Base-by-base conservation (phyloP, 2,797 vertebrate species). In the Nyctibius grandis region DNA sequence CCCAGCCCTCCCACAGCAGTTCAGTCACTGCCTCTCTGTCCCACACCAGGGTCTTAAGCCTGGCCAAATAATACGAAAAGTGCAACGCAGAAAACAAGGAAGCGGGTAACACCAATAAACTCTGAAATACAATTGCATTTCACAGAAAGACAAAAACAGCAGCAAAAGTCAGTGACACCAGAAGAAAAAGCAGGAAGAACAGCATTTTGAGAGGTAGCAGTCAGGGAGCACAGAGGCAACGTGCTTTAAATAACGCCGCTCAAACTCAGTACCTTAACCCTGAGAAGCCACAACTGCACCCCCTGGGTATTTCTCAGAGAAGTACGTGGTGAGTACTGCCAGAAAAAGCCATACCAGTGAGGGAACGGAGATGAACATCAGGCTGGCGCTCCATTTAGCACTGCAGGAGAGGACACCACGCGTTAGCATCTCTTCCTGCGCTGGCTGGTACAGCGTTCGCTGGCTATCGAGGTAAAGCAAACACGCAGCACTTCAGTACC, bases 401-500 rank as follows among this genome's bases (percentile, higher is more conserved):
- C 21, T 34, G 20, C 50, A 29, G 21, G 29, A 18, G 3, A 72
- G 34, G 45, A 64, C 44, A 34, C 4, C 9, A 3, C 0, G 3
- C 10, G 9, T 3, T 3, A 44, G 72, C 34, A 9, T 13, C 38
- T 25, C 80, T 45, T 2, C 44, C n/a, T 28, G 19, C 3, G 1
- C 54, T 18, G 78, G 36, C 44, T 48, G 38, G 28, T 29, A 28
- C 4, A 50, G 48, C 51, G 7, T 3, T 26, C 0, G 0, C 33
- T 64, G 1, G 0, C 23, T 2, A 50, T 3, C 28, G 9, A 34
- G 25, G n/a, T 11, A 70, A 28, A 61, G 59, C 74, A 65, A 69
- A 38, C 38, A 26, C 1, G 3, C 9, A 1, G 34, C 4, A 25
- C 5, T n/a, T 22, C 0, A 64, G 33, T 2, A 42, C 12, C 59